Percentiles rank a stretch among this genome's conserved stretches.
Evolutionary conservation across 2,797 vertebrate genomes (phyloP).

Genomic region (Sebastes diaconus): DNA sequence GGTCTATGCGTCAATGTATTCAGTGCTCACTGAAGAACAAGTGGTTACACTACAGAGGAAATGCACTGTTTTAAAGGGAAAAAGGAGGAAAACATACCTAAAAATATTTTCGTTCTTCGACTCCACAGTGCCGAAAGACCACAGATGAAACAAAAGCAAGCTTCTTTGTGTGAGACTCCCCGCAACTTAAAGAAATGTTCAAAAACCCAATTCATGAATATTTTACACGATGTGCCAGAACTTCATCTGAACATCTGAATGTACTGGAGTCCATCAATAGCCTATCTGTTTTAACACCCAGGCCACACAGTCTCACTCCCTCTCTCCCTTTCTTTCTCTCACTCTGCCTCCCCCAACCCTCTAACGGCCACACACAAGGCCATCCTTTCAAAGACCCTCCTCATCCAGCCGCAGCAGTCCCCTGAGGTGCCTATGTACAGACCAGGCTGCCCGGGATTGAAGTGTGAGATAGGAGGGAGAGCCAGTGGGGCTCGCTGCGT

Average conservation of each 20-base stretch:
- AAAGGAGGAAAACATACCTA: neutral
- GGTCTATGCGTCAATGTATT: neutral
- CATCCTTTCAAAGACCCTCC: slow-evolving; percentile 68
- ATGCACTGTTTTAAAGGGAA: neutral
- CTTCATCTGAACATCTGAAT: slow-evolving; percentile 60
- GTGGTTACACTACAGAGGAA: neutral
- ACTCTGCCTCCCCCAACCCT: neutral
- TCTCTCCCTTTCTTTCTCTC: slow-evolving; percentile 12
- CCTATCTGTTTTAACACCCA: slow-evolving; percentile 47
- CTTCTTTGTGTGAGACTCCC: slow-evolving; percentile 6
- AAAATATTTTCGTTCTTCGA: slow-evolving; percentile 11
- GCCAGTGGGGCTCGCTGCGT: slow-evolving; percentile 28
- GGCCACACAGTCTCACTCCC: slow-evolving; percentile 25
- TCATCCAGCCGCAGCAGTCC: slow-evolving; percentile 49
- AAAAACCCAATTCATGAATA: slow-evolving; percentile 51
- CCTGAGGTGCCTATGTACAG: slow-evolving; percentile 47
- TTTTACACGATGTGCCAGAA: slow-evolving; percentile 60
- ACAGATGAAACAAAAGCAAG: slow-evolving; percentile 25
- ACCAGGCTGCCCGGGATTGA: slow-evolving; percentile 50
- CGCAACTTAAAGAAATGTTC: slow-evolving; percentile 12
- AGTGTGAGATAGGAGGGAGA: slow-evolving; percentile 45
- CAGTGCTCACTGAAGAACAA: neutral
- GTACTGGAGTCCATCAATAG: slow-evolving; percentile 67
- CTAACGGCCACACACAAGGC: slow-evolving; percentile 65
- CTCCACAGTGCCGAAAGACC: neutral